Base-by-base conservation (phyloP, 2,797 vertebrate species). In the Galagoides demidoff region DNA sequence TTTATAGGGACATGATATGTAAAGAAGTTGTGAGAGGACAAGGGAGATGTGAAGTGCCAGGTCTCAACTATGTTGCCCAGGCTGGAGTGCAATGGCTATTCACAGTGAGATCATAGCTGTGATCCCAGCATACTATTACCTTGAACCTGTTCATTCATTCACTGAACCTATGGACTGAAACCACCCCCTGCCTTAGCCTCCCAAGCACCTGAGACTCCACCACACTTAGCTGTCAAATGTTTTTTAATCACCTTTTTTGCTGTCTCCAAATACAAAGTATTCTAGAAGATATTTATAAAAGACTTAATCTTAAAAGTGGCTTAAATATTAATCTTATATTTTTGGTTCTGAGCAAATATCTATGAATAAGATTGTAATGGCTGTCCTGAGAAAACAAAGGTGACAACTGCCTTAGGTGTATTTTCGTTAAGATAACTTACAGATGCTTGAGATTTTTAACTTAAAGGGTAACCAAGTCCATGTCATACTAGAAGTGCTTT, bases 211-310 rank as follows among this genome's bases (percentile, higher is more conserved):
- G 34, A 23, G 34, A 49, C 49, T 49, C 12, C 12, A 2, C 29
- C 29, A 31, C 7, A 13, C 10, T 9, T 37, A 16, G n/a, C 29
- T 94, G 2, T 37, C 43, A 82, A 81, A 4, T 84, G 25, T 31
- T 81, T 93, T 71, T 94, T 74, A 76, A 77, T 17, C n/a, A 64
- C 3, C 34, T 63, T 82, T 71, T 23, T 12, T 82, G 16, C 17
- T 27, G 16, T 59, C 45, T 81, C 29, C 43, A 45, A 92, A 39
- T 92, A 66, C 94, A n/a, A 86, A 1, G 14, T 86, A 70, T 92
- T 90, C 45, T 57, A 87, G 64, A 87, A 95, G 45, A 31, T 93
- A 70, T 23, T 90, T 96, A 59, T 20, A 68, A 95, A 96, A 59
- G 78, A 71, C 37, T 94, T 93, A n/a, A 11, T 68, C 63, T 94